Base-by-base conservation (phyloP, 2,797 vertebrate species). In the Hoplostethus atlanticus region DNA sequence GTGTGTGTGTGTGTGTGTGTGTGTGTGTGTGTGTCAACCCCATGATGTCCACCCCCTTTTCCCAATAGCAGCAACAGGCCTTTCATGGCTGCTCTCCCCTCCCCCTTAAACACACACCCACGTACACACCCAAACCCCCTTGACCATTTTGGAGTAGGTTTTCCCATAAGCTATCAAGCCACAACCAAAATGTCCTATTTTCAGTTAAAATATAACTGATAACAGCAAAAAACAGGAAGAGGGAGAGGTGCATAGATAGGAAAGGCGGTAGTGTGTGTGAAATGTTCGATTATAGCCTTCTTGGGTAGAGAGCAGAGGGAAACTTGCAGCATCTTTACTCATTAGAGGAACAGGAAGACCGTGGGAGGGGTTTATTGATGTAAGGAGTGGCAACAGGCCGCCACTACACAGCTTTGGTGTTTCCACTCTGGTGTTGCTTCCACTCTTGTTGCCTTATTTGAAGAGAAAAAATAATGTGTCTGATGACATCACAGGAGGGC, bases 281-380 rank as follows among this genome's bases (percentile, higher is more conserved):
- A 54, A 79, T 64, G 47, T 59, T 59, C 21, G 28, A 31, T 12
- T 16, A 68, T 56, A 36, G 38, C 56, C 73, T 52, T 69, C 38
- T 64, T 10, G 10, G 66, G 58, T 55, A 50, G 21, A 71, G 3
- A 68, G 63, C 21, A 65, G 40, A 75, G 42, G 69, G 58, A 81
- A 67, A 75, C 59, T 86, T 77, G 50, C 5, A 6, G 68, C 71
- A 58, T 80, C 64, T 83, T 61, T 53, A 9, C 56, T 68, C 40
- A 40, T 77, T 65, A 69, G 34, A 70, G 67, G 64, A 87, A 84
- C 68, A 90, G 85, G 85, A 92, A 84, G 73, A 0, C 52, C 13
- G 42, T 50, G 68, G 73, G 75, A 61, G 34, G 77, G 75, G 17
- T 73, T 75, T 62, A 63, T 75, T 31, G 58, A 70, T 0, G 5